Base-by-base conservation (phyloP, 2,888 invertebrate genomes). In the Tromatobia lineatoria region DNA sequence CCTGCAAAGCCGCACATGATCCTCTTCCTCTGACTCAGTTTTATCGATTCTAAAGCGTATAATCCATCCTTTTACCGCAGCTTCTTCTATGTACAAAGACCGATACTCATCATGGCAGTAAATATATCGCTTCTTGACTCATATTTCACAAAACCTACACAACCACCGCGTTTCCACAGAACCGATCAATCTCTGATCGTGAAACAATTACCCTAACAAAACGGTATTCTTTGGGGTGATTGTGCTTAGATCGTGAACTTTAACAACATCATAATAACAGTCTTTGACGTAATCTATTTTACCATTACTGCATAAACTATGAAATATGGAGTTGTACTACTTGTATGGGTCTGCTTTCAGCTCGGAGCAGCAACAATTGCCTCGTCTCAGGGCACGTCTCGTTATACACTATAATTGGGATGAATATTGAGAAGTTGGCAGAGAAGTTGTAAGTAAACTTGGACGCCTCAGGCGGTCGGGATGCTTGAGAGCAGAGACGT, bases 371-470 rank as follows among this genome's bases (percentile, higher is more conserved):
- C 84, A 81, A 85, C 81, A 81, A 81, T 85, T 81, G 84, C 84
- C 75, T 75, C 78, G 78, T 85, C 75, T 81, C 76, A 29, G 54
- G 74, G 83, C 75, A 81, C 81, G 81, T 85, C 81, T 85, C 81
- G 85, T 80, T 85, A 86, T 85, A 86, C 83, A 79, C 90, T 93
- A 92, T 93, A 93, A 93, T 93, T 93, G 92, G 91, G 91, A 93
- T 93, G 93, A 93, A 93, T 93, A 93, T 93, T 93, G 93, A 93
- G 93, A 93, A 93, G 93, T 93, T 93, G 92, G 92, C 91, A 93
- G 91, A 92, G 92, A 93, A 93, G 93, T 93, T 93, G 93, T 92
- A 92, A 93, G 93, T 93, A 93, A 93, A 93, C 92, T 93, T 92
- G 91, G 91, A 91, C 91, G 92, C 93, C 93, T 91, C 90, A 87